Percentiles rank a stretch among this genome's conserved stretches.
These are phyloP conservation scores for Rotaria magnacalcarata DNA, from an alignment of 2,888 invertebrate species.

Conservation along the genomic window DNA sequence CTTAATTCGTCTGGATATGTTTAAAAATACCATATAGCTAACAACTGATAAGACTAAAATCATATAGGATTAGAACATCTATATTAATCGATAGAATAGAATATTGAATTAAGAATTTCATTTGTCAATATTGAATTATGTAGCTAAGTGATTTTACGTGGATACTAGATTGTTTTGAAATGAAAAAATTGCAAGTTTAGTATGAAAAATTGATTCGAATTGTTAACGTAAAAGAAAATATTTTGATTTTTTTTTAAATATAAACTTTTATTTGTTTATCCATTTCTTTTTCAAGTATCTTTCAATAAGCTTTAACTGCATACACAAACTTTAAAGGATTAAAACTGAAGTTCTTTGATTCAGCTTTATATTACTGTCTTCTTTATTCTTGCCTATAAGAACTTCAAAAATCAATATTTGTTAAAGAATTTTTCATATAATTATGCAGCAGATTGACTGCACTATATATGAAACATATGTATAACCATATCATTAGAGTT, in stretches of 20 bases:
- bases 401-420: not conserved
- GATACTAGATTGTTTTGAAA: too few species aligned
- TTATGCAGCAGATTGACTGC: not conserved
- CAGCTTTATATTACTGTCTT: not conserved
- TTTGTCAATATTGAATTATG: too few species aligned
- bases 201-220: too few species aligned
- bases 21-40: not conserved
- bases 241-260: not conserved
- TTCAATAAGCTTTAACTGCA: not conserved
- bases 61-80: not conserved
- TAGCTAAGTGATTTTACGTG: too few species aligned
- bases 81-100: not conserved
- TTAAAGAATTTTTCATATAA: not conserved
- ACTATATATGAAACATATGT: not conserved
- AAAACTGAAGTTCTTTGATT: not conserved
- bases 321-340: not conserved
- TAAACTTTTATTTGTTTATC: not conserved
- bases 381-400: not conserved
- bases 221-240: not conserved
- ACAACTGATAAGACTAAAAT: not conserved
- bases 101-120: too few species aligned
- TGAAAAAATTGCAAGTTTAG: too few species aligned
- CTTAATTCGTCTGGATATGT: not conserved
- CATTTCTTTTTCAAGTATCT: not conserved
- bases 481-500: not conserved